A percentile compares a stretch with the other conserved stretches of the same genome.
phyloP scores from a whole-genome alignment of 2,113 vertebrate genomes.

The Zingel zingel region DNA sequence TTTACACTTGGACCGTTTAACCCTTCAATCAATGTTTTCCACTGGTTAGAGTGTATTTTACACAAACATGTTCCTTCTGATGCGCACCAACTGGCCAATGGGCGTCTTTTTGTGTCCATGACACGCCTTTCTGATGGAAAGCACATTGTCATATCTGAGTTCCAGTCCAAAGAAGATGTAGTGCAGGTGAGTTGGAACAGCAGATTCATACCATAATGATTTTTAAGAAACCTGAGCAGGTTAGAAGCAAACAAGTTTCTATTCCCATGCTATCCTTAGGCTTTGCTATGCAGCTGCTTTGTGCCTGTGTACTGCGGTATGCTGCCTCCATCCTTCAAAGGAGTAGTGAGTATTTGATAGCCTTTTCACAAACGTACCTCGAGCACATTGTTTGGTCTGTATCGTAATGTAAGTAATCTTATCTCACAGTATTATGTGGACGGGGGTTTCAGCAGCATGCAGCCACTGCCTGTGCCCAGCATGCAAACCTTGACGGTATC shows the following conservation, averaged over 20 bases:
- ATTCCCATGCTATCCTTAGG: slow-evolving; percentile 75
- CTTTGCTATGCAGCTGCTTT: slow-evolving; percentile 93
- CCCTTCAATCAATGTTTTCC: slow-evolving; percentile 84
- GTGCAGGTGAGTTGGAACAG: slow-evolving; percentile 81
- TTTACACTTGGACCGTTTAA: slow-evolving; percentile 86
- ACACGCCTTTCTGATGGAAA: slow-evolving; percentile 86
- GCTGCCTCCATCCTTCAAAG: slow-evolving; percentile 85
- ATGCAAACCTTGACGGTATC: slow-evolving; percentile 87
- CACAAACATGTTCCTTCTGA: slow-evolving; percentile 83
- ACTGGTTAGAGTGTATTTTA: slow-evolving; percentile 80
- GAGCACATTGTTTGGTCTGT: background rate
- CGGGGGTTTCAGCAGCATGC: slow-evolving; percentile 89
- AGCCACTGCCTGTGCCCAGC: slow-evolving; percentile 80
- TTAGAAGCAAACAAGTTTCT: background rate
- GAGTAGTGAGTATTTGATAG: slow-evolving; percentile 71
- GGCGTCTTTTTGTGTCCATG: slow-evolving; percentile 87
- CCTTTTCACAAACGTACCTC: background rate
- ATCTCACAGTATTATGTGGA: slow-evolving; percentile 89
- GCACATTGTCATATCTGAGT: slow-evolving; percentile 87
- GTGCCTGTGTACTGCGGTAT: slow-evolving; percentile 91
- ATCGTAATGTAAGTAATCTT: background rate
- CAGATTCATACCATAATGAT: background rate
- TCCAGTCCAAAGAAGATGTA: slow-evolving; percentile 90
- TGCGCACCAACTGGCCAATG: slow-evolving; percentile 86
- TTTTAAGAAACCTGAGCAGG: background rate